A percentile compares a stretch with the other conserved stretches of the same genome.
phyloP scores from a whole-genome alignment of 2,113 vertebrate species.

The Theristicus caerulescens region DNA sequence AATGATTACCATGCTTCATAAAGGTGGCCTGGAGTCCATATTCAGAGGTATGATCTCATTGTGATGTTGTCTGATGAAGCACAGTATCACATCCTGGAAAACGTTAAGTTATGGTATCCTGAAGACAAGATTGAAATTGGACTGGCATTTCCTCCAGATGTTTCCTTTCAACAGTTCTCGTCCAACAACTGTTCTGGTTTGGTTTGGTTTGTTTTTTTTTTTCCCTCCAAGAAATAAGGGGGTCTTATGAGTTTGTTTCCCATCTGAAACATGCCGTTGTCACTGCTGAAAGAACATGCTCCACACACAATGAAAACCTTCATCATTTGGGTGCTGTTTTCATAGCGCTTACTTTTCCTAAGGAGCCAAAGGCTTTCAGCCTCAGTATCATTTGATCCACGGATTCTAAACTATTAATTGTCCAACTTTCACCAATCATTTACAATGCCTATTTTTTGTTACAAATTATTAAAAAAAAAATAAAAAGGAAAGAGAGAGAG shows the following conservation, averaged over 20 bases:
- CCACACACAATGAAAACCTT: neutral
- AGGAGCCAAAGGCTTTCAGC: neutral
- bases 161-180: conserved; percentile 43
- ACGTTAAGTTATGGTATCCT: neutral
- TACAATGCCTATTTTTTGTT: neutral
- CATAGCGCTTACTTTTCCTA: neutral
- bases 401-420: neutral
- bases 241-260: neutral
- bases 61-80: conserved; percentile 31
- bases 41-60: conserved; percentile 33
- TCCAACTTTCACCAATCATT: neutral
- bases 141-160: conserved; percentile 61
- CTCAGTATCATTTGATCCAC: neutral
- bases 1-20: neutral
- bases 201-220: neutral
- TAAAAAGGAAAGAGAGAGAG: neutral
- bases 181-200: neutral
- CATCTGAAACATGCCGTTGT: neutral
- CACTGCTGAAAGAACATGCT: neutral
- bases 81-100: conserved; percentile 35
- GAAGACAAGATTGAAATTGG: conserved; percentile 47
- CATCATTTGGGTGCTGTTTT: neutral
- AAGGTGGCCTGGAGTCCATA: neutral
- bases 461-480: neutral
- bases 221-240: neutral